These are phyloP conservation scores for Thaleichthys pacificus DNA, from an alignment of 2,797 vertebrate species.

Conservation along the genomic window DNA sequence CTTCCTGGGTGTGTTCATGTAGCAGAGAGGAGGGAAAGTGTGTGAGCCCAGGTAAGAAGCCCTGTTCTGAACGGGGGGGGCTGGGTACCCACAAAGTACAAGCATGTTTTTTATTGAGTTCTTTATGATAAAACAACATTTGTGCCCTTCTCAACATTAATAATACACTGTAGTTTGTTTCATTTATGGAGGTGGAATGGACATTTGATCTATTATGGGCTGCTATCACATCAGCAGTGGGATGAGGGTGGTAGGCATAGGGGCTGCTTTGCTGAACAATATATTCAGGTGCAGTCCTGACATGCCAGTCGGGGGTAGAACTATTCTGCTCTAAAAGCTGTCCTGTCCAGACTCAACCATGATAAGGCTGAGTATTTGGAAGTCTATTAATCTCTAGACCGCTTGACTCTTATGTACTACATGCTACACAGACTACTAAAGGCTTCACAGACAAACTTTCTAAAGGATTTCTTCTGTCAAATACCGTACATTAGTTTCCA, in stretches of 20 bases:
- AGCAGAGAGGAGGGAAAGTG: constrained; percentile 3
- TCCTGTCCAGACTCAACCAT: constrained; percentile 9
- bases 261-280: constrained; percentile 7
- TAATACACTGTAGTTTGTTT: not conserved
- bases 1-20: constrained; percentile 7
- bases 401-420: not conserved
- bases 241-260: constrained; percentile 24
- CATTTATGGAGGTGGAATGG: not conserved
- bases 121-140: no score
- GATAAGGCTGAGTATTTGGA: not conserved
- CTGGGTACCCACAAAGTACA: no score
- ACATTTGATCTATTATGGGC: not conserved
- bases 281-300: not conserved
- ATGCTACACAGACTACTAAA: not conserved
- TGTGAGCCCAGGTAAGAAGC: not conserved
- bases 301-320: constrained; percentile 14
- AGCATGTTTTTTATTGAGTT: no score
- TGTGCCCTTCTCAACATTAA: no score
- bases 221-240: constrained; percentile 26
- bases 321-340: constrained; percentile 13
- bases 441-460: not conserved
- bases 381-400: not conserved
- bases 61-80: no score
- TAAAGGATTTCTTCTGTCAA: not conserved
- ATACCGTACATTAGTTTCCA: not conserved